phyloP scores from a whole-genome alignment of 37 sponge, comb jelly and placozoan genomes.

The Mnemiopsis leidyi region DNA sequence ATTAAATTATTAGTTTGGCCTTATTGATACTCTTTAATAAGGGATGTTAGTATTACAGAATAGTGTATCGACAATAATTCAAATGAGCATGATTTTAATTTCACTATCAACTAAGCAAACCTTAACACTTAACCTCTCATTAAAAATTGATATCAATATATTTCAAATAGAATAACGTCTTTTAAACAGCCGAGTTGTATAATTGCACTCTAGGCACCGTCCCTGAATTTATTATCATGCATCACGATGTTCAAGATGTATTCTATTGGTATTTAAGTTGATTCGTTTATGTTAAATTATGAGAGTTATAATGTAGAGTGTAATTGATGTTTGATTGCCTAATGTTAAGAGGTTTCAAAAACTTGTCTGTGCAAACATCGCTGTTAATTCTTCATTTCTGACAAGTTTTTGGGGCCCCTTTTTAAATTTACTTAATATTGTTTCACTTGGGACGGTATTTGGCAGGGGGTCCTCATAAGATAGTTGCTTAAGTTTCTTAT shows the following conservation, averaged over 20 bases:
- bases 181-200: neutral
- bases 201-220: neutral
- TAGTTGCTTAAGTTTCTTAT: neutral
- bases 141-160: neutral
- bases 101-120: neutral
- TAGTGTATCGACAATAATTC: too few relatives aligned
- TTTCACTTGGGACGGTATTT: neutral
- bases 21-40: neutral
- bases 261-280: slow-evolving; percentile 41
- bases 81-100: neutral
- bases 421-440: slow-evolving; percentile 54
- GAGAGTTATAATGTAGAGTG: slow-evolving; percentile 57
- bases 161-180: neutral
- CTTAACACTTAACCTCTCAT: neutral
- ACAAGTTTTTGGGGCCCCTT: slow-evolving; percentile 27
- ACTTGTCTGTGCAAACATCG: neutral
- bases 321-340: slow-evolving; percentile 64
- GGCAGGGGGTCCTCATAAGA: slow-evolving; percentile 61
- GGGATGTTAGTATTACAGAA: neutral
- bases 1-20: neutral
- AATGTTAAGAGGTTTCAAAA: slow-evolving; percentile 27
- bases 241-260: neutral
- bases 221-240: neutral
- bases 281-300: slow-evolving; percentile 63
- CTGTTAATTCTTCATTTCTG: neutral